Conservation (phyloP, 92 coral and sea anemone genomes). For the Plumapathes pennacea region DNA sequence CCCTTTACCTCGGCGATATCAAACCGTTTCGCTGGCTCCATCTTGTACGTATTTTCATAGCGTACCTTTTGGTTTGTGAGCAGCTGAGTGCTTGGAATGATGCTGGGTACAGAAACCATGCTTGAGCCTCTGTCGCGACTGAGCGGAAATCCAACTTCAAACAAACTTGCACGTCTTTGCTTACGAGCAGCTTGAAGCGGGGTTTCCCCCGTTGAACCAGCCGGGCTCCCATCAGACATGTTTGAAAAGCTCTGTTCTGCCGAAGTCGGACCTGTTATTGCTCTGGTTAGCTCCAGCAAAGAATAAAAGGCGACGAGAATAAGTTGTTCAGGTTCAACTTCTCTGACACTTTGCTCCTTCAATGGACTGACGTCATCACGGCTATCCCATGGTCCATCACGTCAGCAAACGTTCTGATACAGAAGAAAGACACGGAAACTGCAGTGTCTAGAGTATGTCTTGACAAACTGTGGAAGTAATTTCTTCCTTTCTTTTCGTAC, state of each 20-base stretch:
- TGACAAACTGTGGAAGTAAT: conserved; percentile 6
- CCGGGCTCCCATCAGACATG: conserved; percentile 13
- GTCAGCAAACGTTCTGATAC: too few species aligned
- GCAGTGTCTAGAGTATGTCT: too few species aligned
- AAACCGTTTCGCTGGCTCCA: conserved; percentile 92
- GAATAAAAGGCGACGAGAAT: background rate
- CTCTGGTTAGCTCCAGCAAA: background rate
- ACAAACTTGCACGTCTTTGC: conserved; percentile 88
- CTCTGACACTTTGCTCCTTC: conserved; percentile 15
- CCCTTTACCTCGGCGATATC: conserved; percentile 84
- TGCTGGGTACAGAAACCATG: conserved; percentile 84
- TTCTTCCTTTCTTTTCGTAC: too few species aligned
- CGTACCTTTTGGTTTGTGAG: conserved; percentile 65
- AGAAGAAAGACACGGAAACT: background rate
- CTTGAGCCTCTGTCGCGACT: conserved; percentile 92
- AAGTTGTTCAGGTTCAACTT: background rate
- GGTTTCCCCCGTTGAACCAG: conserved; percentile 5
- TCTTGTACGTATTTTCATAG: conserved; percentile 85
- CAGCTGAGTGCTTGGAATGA: conserved; percentile 66
- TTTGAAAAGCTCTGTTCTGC: background rate
- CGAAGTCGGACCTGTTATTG: background rate
- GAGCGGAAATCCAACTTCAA: conserved; percentile 93
- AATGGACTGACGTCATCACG: conserved; percentile 8
- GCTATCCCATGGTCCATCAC: too few species aligned
- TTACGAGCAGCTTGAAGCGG: conserved; percentile 29